Evolutionary conservation across 2,888 invertebrate species (phyloP), one percentile per base, ranked within the genome.

Genomic region (Norana najaformis): DNA sequence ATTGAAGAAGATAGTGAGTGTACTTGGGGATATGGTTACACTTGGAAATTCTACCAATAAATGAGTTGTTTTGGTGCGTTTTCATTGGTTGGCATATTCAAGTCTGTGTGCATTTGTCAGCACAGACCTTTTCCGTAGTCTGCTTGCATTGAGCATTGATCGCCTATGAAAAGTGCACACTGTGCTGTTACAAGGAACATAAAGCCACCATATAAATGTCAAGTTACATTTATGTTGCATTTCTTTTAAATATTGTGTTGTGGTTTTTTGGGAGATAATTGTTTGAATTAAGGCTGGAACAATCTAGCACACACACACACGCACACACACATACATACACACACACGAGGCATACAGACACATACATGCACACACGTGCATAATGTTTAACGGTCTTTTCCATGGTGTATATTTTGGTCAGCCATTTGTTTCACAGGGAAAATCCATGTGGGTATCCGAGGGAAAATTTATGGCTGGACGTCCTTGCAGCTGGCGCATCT

Each of bases 371-470:
- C 3, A 23, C 69, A 69, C n/a, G n/a, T 69, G 69, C n/a, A 69
- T 69, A n/a, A 8, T 69, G 69, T 69, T 69, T 69, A 30, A 69
- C n/a, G n/a, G 20, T 23, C 47, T 47, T 41, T 47, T 69, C 69
- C 69, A 30, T 69, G 69, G 69, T 69, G 69, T n/a, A 69, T 69
- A 8, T 69, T 69, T 69, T 69, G 69, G 69, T 69, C 69, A 69
- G 69, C 69, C 69, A n/a, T 69, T 69, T n/a, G 69, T 69, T 69
- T n/a, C 30, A n/a, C n/a, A 69, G 69, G 69, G 69, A 69, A 69
- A 47, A 47, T 47, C n/a, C n/a, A 30, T 69, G 8, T n/a, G 69
- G n/a, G 30, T 69, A 69, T n/a, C 4, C 3, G 69, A 69, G 69
- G 69, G n/a, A 69, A 69, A 69, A 69, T 69, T 69, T 69, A 69